Evolutionary conservation across 35 echinoderm and acorn worm species (phyloP).

Genomic region (Amphiura filiformis): DNA sequence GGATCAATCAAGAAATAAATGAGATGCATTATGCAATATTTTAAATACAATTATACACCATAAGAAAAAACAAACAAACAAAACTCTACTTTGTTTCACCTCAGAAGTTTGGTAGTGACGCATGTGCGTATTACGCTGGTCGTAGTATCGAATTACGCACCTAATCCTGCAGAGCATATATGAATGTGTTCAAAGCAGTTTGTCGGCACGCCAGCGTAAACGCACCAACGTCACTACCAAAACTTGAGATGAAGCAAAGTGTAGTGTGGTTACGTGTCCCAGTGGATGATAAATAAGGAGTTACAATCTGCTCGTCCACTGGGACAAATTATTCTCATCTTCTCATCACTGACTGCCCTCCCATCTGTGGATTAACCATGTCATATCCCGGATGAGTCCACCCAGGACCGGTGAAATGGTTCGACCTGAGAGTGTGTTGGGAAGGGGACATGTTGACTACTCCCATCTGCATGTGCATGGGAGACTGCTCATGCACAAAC

Average conservation of each 20-base stretch:
- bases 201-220: too few species aligned
- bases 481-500: slow-evolving; percentile 43
- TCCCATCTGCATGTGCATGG: slow-evolving; percentile 60
- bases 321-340: slow-evolving; percentile 11
- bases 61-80: not conserved
- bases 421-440: slow-evolving; percentile 50
- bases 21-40: not conserved
- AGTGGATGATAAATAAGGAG: not conserved
- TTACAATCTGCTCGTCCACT: not conserved
- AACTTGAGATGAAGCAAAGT: too few species aligned
- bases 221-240: too few species aligned
- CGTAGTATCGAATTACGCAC: too few species aligned
- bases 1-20: slow-evolving; percentile 1
- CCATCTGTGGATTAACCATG: not conserved
- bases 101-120: too few species aligned
- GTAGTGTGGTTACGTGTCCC: too few species aligned
- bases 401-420: slow-evolving; percentile 7
- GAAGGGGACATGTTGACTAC: slow-evolving; percentile 53
- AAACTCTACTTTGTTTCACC: not conserved
- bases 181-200: too few species aligned
- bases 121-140: too few species aligned
- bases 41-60: not conserved
- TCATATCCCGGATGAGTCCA: not conserved
- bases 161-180: too few species aligned
- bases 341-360: not conserved